A percentile compares a stretch with the other conserved stretches of the same genome.
Conservation (phyloP, 2,113 vertebrate genomes). For the Coryphaenoides rupestris region DNA sequence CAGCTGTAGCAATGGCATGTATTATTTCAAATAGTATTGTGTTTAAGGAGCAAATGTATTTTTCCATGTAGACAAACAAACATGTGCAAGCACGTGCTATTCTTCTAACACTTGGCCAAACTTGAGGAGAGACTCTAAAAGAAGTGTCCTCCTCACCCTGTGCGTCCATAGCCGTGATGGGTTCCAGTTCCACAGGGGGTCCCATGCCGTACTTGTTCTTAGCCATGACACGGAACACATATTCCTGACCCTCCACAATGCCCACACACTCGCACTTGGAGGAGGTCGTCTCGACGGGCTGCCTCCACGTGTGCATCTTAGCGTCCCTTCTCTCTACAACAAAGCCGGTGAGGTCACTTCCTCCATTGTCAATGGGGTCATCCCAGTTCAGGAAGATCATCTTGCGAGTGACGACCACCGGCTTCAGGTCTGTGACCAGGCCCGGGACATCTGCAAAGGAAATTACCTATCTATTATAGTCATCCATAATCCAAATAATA, state of each 20-base stretch:
- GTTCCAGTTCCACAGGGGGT: conserved; percentile 84
- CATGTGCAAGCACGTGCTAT: not conserved
- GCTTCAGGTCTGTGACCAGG: conserved; percentile 91
- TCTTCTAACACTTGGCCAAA: too few relatives aligned
- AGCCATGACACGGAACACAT: conserved; percentile 90
- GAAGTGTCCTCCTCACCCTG: conserved; percentile 73
- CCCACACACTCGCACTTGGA: conserved; percentile 97
- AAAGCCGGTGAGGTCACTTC: conserved; percentile 91
- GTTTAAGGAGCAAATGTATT: not conserved
- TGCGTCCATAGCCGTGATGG: conserved; percentile 90
- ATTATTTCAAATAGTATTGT: not conserved
- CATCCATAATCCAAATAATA: too few relatives aligned
- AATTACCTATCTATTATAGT: too few relatives aligned
- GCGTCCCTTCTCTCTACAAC: conserved; percentile 88
- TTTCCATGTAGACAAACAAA: not conserved
- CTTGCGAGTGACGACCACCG: conserved; percentile 94
- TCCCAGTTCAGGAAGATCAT: conserved; percentile 98
- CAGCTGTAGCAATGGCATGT: not conserved
- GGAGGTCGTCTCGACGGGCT: conserved; percentile 84
- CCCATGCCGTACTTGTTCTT: conserved; percentile 96
- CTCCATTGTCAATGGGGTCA: conserved; percentile 92
- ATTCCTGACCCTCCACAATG: conserved; percentile 91
- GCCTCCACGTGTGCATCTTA: conserved; percentile 93
- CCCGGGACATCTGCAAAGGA: conserved; percentile 86
- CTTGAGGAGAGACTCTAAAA: too few relatives aligned